Conservation (phyloP, 2,113 vertebrate species). For the Suricata suricatta region DNA sequence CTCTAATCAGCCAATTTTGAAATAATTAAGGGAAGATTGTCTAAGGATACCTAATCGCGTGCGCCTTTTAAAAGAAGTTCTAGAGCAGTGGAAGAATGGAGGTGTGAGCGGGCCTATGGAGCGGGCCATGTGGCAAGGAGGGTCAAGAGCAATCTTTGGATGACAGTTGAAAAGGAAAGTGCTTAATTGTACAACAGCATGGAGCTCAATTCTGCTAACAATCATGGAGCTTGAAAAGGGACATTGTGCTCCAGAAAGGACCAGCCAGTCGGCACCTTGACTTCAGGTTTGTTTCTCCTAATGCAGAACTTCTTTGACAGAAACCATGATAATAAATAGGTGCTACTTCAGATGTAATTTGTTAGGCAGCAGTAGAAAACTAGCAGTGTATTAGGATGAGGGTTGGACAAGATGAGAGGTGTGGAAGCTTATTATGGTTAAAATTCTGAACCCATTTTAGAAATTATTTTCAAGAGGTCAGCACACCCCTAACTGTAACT, state of each 20-base stretch:
- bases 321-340: not conserved
- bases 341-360: not conserved
- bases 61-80: not conserved
- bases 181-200: not conserved
- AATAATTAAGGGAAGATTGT: not conserved
- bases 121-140: accelerated
- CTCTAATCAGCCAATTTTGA: not conserved
- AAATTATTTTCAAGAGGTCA: not conserved
- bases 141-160: not conserved
- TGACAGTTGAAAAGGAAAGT: accelerated
- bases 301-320: not conserved
- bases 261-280: not conserved
- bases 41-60: not conserved
- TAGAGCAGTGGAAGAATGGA: not conserved
- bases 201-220: not conserved
- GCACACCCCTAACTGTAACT: not conserved
- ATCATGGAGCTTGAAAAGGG: not conserved
- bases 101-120: not conserved
- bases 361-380: not conserved
- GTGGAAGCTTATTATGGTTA: not conserved
- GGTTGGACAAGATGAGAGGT: not conserved
- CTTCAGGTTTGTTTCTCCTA: not conserved
- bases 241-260: not conserved
- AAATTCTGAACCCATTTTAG: not conserved
- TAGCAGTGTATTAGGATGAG: not conserved